Evolutionary conservation across 2,888 invertebrate genomes (phyloP).

Genomic region (Epistrophe eligans): DNA sequence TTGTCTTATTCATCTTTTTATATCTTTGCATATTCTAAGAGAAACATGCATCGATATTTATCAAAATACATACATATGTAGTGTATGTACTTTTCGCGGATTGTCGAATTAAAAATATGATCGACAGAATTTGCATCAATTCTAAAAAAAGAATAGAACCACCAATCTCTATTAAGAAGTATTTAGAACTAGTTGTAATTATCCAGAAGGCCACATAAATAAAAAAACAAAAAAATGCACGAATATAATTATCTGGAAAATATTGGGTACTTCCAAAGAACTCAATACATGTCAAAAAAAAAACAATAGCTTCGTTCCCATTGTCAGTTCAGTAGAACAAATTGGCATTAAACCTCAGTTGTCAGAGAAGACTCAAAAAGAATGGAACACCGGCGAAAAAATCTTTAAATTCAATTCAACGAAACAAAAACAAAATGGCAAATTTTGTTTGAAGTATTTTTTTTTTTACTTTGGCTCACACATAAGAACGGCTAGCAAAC

Average conservation of each 20-base stretch:
- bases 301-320: neutral
- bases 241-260: conserved; percentile 7
- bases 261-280: conserved; percentile 25
- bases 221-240: conserved; percentile 30
- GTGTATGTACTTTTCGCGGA: neutral
- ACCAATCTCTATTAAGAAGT: neutral
- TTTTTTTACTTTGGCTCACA: neutral
- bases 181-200: conserved; percentile 22
- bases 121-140: conserved; percentile 13
- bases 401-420: conserved; percentile 62
- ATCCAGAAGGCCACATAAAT: conserved; percentile 46
- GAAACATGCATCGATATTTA: neutral
- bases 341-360: conserved; percentile 35
- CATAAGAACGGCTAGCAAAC: neutral
- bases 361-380: neutral
- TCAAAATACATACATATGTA: neutral
- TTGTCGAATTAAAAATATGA: neutral
- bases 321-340: conserved; percentile 3
- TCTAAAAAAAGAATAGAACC: neutral
- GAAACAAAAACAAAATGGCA: conserved; percentile 70
- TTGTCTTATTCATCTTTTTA: too few relatives aligned
- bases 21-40: neutral
- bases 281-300: conserved; percentile 59
- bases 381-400: conserved; percentile 66
- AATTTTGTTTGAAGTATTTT: conserved; percentile 35